Percentiles rank a stretch among this genome's conserved stretches.
These are phyloP conservation scores for Hyles vespertilio DNA, from an alignment of 1,140 invertebrate genomes.

Conservation along the genomic window DNA sequence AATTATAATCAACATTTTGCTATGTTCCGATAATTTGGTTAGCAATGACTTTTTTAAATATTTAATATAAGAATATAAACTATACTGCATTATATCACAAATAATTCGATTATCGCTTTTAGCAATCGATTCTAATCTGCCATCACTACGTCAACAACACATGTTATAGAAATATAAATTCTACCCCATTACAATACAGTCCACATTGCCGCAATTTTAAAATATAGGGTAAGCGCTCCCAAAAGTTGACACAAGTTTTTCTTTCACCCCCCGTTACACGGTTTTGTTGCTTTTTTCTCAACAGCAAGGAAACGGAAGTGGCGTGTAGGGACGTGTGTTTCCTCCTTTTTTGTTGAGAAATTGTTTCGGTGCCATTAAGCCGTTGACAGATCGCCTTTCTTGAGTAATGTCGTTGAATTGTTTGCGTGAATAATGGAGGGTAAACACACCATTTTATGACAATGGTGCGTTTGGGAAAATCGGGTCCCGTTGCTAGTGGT, in stretches of 20 bases:
- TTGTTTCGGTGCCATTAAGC: constrained; percentile 73
- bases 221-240: constrained; percentile 36
- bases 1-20: too few species aligned
- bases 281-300: constrained; percentile 65
- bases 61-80: too few species aligned
- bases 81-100: too few species aligned
- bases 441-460: constrained; percentile 39
- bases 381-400: constrained; percentile 69
- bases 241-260: constrained; percentile 55
- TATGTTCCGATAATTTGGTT: too few species aligned
- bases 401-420: constrained; percentile 67
- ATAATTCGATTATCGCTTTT: too few species aligned
- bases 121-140: too few species aligned
- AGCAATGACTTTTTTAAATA: too few species aligned
- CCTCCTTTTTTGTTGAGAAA: constrained; percentile 70
- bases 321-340: constrained; percentile 63
- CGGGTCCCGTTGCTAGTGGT: background rate
- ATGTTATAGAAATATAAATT: constrained; percentile 16
- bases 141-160: constrained; percentile 18
- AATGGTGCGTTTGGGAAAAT: constrained; percentile 19
- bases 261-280: constrained; percentile 23
- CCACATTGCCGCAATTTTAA: constrained; percentile 9
- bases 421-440: constrained; percentile 34
- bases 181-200: constrained; percentile 8
- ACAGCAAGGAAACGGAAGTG: constrained; percentile 54